These are phyloP conservation scores for Philopedon plagiatum DNA, from an alignment of 2,888 invertebrate species.

Conservation along the genomic window DNA sequence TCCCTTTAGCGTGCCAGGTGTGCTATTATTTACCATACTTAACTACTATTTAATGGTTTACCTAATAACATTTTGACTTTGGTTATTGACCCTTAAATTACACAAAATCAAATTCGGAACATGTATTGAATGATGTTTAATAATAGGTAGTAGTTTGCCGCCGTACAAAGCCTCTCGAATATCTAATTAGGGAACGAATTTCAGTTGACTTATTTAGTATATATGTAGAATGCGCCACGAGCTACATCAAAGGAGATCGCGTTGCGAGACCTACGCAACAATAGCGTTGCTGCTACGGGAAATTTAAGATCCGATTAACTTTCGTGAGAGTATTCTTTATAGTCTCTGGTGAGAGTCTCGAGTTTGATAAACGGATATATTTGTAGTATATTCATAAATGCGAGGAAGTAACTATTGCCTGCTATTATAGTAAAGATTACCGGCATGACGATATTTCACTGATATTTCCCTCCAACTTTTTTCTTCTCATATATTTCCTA, in stretches of 20 bases:
- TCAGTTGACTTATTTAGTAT: constrained; percentile 2
- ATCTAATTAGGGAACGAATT: constrained; percentile 16
- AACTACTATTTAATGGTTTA: not conserved
- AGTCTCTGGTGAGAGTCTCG: too few species aligned
- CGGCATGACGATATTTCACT: too few species aligned
- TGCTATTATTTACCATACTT: too few species aligned
- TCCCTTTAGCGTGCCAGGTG: too few species aligned
- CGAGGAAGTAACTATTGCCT: too few species aligned
- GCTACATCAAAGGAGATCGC: constrained; percentile 9
- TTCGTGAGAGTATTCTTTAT: too few species aligned
- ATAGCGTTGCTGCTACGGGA: not conserved
- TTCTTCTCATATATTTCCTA: too few species aligned
- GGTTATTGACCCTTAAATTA: constrained; percentile 7
- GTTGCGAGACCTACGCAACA: constrained; percentile 6
- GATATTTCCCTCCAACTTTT: too few species aligned
- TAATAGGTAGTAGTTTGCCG: constrained; percentile 13
- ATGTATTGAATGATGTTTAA: constrained; percentile 19
- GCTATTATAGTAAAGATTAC: too few species aligned
- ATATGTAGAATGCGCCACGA: not conserved
- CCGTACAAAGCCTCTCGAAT: not conserved
- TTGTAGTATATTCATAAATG: not conserved
- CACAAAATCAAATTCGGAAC: constrained; percentile 3
- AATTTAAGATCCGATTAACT: constrained; percentile 5
- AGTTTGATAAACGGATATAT: constrained; percentile 1
- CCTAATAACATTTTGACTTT: not conserved